phyloP scores from a whole-genome alignment of 2,797 vertebrate species.

The Halcyon smyrnensis region DNA sequence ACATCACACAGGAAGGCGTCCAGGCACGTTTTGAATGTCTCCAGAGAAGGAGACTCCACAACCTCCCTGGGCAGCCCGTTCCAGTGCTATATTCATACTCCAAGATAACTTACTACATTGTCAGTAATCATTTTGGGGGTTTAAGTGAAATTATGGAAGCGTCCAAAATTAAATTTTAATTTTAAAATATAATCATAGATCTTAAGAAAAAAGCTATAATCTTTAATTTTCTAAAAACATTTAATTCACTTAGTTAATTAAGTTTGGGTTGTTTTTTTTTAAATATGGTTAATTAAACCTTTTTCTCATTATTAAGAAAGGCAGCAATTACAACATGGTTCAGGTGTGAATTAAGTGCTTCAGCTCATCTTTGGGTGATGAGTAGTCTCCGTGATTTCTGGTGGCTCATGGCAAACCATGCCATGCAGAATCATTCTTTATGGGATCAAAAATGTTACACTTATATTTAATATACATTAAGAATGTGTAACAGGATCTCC shows the following conservation, averaged over 20 bases:
- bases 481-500: not conserved
- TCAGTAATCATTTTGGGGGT: not conserved
- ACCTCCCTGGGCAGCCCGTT: too few relatives aligned
- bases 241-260: not conserved
- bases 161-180: not conserved
- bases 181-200: not conserved
- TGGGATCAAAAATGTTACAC: not conserved
- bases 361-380: not conserved
- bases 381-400: not conserved
- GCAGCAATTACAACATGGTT: not conserved
- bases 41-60: too few relatives aligned
- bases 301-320: constrained; percentile 7
- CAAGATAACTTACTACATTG: not conserved
- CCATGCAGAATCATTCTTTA: not conserved
- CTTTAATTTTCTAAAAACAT: not conserved
- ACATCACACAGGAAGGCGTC: too few relatives aligned
- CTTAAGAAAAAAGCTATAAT: not conserved
- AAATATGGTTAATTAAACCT: not conserved
- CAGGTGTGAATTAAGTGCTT: not conserved
- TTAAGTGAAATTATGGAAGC: not conserved
- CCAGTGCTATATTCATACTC: not conserved
- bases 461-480: not conserved
- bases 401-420: not conserved
- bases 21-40: too few relatives aligned
- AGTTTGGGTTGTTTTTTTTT: too few relatives aligned